Evolutionary conservation across 2,113 vertebrate species (phyloP).

Genomic region (Numenius arquata): DNA sequence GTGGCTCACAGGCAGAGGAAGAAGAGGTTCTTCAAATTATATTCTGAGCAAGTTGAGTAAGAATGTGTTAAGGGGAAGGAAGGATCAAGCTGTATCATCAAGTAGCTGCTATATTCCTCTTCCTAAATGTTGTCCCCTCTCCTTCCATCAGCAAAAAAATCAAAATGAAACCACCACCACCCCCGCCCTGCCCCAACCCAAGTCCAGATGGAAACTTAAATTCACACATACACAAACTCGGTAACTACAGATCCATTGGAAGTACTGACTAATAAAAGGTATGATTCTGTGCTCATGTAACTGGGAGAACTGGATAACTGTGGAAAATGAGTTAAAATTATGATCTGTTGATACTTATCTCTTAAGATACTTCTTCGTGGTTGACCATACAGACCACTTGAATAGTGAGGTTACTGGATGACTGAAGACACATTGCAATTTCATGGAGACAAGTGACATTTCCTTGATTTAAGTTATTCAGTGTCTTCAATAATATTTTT

Average conservation of each 20-base stretch:
- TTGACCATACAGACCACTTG: not conserved
- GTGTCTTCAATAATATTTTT: not conserved
- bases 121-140: not conserved
- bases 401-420: not conserved
- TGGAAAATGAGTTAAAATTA: not conserved
- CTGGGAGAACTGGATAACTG: not conserved
- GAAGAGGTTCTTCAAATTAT: not conserved
- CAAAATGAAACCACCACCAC: not conserved
- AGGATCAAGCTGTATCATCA: not conserved
- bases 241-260: not conserved
- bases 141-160: not conserved
- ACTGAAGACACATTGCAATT: not conserved
- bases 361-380: not conserved
- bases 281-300: not conserved
- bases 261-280: not conserved
- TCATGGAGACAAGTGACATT: not conserved
- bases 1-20: not conserved
- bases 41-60: not conserved
- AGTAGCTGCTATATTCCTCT: not conserved
- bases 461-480: not conserved
- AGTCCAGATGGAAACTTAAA: not conserved
- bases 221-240: fast-evolving
- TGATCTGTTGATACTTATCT: not conserved
- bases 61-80: not conserved
- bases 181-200: not conserved